A percentile compares a stretch with the other conserved stretches of the same genome.
These are phyloP conservation scores for Neomonachus schauinslandi DNA, from an alignment of 2,113 vertebrate species.

Conservation along the genomic window DNA sequence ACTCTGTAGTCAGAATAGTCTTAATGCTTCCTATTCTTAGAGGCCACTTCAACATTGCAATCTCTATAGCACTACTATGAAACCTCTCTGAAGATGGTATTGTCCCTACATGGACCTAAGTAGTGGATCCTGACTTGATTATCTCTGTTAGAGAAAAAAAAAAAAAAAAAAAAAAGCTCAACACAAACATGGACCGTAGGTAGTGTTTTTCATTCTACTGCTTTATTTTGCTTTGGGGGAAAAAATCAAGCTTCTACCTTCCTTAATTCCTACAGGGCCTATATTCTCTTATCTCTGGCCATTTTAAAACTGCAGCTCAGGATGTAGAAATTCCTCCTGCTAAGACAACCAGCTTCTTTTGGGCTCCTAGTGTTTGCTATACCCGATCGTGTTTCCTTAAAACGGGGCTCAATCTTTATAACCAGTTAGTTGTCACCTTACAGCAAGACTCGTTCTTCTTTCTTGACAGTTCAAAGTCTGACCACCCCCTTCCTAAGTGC, in stretches of 20 bases:
- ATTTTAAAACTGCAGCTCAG: not conserved
- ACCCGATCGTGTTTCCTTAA: constrained; percentile 32
- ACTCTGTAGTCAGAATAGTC: not conserved
- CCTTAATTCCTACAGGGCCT: not conserved
- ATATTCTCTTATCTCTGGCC: not conserved
- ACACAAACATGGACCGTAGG: not conserved
- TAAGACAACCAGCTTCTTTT: not conserved
- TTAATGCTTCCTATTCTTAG: not conserved
- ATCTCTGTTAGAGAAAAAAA: not conserved
- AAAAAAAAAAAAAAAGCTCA: not conserved
- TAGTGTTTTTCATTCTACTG: not conserved
- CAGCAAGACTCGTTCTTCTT: not conserved
- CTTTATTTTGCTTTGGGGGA: constrained; percentile 37
- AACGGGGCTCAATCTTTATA: constrained; percentile 5
- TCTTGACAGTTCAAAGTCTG: constrained; percentile 50
- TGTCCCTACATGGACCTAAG: not conserved
- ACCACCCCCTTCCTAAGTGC: not conserved
- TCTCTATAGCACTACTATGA: not conserved
- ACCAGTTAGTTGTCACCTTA: constrained; percentile 40
- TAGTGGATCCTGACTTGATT: not conserved
- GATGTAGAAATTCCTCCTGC: not conserved
- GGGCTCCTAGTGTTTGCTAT: not conserved
- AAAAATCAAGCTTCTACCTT: not conserved
- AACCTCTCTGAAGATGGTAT: not conserved
- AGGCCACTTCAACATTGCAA: not conserved